Base-by-base conservation (phyloP, 1,140 invertebrate genomes). In the Anastrepha ludens region DNA sequence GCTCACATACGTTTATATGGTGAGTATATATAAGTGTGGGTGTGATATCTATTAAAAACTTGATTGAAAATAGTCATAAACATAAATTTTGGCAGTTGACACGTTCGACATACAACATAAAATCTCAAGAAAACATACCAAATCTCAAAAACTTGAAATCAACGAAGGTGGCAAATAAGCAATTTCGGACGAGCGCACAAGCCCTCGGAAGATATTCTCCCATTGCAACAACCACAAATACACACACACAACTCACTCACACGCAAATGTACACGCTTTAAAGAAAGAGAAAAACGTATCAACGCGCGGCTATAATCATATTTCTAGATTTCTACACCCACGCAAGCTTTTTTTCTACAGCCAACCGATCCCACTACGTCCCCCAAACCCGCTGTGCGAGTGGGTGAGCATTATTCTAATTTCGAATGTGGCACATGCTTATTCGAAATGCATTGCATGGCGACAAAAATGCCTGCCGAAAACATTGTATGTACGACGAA, bases 31-130 rank as follows among this genome's bases (percentile, higher is more conserved):
- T 50, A 13, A 0, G 13, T 47, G n/a, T 74, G 11, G 47, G 67
- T 74, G 67, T 74, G 47, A 11, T 55, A 81, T 81, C 74, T 81
- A 81, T 47, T 55, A 81, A 81, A 81, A 81, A 11, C 74, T 81
- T 81, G 74, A 81, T 81, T 81, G 44, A 81, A 81, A 81, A 81
- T 81, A 81, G 74, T 55, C 74, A 81, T 81, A 55, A 81, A 81
- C 74, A 81, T 81, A 81, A 81, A 81, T 81, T 81, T 81, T 13
- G 74, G 47, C 74, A 20, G 74, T 81, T 81, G 44, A 55, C 47
- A 81, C 11, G 44, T 81, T 81, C 47, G 74, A 55, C 74, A 81
- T 47, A 55, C 47, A 17, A 29, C 47, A 81, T 81, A 81, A 55
- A 81, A n/a, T 81, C n/a, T 55, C 47, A 81, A 50, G 17, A 81